These are phyloP conservation scores for Drosophila sordidula DNA, from an alignment of 2,888 invertebrate species.

Conservation along the genomic window DNA sequence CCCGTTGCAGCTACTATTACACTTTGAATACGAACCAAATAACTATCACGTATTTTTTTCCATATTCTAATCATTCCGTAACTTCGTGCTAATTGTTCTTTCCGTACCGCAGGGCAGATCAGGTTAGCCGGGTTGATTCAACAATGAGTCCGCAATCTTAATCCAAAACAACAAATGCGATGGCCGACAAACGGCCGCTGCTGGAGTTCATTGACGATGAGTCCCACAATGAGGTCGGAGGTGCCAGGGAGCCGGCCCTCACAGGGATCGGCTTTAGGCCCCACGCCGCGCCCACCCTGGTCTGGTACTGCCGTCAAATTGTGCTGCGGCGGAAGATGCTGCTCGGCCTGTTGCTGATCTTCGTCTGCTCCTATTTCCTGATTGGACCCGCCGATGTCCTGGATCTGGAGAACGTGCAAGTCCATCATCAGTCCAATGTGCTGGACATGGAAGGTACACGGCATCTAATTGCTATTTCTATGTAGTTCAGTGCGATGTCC, in stretches of 20 bases:
- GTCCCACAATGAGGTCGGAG: neutral
- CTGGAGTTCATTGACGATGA: slow-evolving; percentile 17
- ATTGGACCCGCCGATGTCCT: slow-evolving; percentile 57
- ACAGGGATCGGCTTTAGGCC: slow-evolving; percentile 23
- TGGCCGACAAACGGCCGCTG: slow-evolving; percentile 42
- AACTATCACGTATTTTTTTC: neutral
- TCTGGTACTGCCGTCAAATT: slow-evolving; percentile 48
- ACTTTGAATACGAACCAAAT: neutral
- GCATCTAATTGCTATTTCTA: neutral
- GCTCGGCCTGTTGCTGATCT: slow-evolving; percentile 57
- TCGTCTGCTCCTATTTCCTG: slow-evolving; percentile 75
- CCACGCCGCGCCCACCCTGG: slow-evolving; percentile 15
- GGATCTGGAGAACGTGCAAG: slow-evolving; percentile 68
- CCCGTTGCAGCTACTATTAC: too few relatives aligned
- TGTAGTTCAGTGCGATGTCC: neutral
- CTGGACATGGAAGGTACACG: slow-evolving; percentile 83
- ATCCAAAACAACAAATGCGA: slow-evolving; percentile 2
- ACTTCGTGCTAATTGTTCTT: neutral
- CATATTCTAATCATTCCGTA: neutral
- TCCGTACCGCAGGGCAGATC: neutral
- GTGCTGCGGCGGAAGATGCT: slow-evolving; percentile 69
- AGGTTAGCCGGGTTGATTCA: neutral
- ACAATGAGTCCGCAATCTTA: slow-evolving; percentile 5
- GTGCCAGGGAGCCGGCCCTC: slow-evolving; percentile 12
- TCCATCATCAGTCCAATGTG: slow-evolving; percentile 82